Evolutionary conservation across 1,140 invertebrate genomes (phyloP).

Genomic region (Panagrolaimus sp.): DNA sequence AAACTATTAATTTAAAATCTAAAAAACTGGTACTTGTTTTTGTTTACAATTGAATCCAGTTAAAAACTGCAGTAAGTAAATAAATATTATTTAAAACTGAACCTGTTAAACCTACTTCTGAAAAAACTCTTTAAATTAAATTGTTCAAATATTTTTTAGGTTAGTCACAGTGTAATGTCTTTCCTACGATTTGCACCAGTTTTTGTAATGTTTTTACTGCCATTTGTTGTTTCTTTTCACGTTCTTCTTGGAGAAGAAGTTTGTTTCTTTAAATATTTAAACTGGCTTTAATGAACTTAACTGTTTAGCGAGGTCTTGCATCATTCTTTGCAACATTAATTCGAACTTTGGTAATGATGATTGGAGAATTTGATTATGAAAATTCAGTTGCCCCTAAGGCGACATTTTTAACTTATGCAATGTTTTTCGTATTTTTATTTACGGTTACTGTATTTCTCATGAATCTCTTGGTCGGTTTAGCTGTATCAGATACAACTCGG

Average conservation of each 20-base stretch:
- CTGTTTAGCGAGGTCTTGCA: background rate
- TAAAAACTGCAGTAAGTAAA: no score
- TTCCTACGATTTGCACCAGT: slow-evolving; percentile 9
- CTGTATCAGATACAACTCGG: background rate
- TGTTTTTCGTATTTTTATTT: slow-evolving; percentile 15
- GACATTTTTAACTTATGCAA: background rate
- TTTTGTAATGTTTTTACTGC: slow-evolving; percentile 13
- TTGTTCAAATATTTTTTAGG: no score
- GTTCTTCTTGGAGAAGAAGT: slow-evolving; percentile 6
- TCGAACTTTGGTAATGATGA: slow-evolving; percentile 7
- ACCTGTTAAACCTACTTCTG: no score
- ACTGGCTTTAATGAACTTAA: background rate
- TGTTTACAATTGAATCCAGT: no score
- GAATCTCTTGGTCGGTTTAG: slow-evolving; percentile 13
- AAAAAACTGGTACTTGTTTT: no score
- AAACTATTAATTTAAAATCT: no score
- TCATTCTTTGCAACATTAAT: background rate
- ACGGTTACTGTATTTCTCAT: slow-evolving; percentile 4
- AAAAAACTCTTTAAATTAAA: no score
- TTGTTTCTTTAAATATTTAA: background rate
- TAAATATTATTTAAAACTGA: no score
- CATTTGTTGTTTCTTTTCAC: slow-evolving; percentile 12
- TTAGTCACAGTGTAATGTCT: background rate
- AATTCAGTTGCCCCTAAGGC: background rate
- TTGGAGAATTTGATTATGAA: slow-evolving; percentile 3